Conservation (phyloP, 2,888 invertebrate genomes). For the Melangyna quadrimaculata region DNA sequence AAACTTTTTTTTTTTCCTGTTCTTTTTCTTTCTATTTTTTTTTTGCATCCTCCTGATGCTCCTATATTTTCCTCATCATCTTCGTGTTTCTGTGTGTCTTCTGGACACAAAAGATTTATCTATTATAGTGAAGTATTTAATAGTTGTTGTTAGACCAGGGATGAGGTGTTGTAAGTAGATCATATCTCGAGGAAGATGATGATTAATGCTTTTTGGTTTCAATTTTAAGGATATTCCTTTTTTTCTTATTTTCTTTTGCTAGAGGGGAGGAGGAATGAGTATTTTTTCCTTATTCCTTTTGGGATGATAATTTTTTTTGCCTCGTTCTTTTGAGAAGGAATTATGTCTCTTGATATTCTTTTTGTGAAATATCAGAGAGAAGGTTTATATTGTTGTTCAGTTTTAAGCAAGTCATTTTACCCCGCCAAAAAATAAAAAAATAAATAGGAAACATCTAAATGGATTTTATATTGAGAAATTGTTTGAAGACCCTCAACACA, state of each 20-base stretch:
- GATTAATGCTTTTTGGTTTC: conserved; percentile 68
- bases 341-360: conserved; percentile 31
- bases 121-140: conserved; percentile 68
- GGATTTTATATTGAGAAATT: conserved; percentile 47
- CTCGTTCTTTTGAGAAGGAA: conserved; percentile 19
- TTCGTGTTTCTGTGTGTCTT: conserved; percentile 21
- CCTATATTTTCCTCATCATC: conserved; percentile 6
- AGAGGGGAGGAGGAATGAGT: neutral
- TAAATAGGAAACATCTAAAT: conserved; percentile 18
- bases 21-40: conserved; percentile 12
- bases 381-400: conserved; percentile 30
- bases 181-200: conserved; percentile 66
- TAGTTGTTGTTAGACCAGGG: conserved; percentile 70
- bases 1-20: conserved; percentile 4
- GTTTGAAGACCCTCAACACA: conserved; percentile 9
- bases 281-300: conserved; percentile 1
- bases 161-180: conserved; percentile 71
- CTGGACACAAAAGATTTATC: conserved; percentile 62
- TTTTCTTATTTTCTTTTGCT: neutral
- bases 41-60: conserved; percentile 11
- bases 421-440: conserved; percentile 8
- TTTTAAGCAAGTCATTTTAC: conserved; percentile 52
- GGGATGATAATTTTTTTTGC: neutral
- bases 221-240: conserved; percentile 53
- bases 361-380: neutral